phyloP scores from a whole-genome alignment of 2,888 invertebrate species.

The Xestia c-nigrum region DNA sequence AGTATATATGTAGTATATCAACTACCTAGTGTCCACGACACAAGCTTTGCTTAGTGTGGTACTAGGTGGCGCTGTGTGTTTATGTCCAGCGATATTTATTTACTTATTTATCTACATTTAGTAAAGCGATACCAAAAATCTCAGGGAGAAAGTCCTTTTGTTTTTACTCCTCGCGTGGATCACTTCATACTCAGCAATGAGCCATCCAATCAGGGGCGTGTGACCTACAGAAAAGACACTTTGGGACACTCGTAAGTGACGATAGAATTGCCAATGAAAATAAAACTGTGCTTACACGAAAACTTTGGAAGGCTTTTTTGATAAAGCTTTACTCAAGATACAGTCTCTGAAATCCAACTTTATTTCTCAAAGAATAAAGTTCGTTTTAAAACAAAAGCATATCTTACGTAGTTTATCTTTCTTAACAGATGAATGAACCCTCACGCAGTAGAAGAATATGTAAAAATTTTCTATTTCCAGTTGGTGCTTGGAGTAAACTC shows the following conservation, averaged over 20 bases:
- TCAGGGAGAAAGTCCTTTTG: neutral
- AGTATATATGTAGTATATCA: too few species aligned
- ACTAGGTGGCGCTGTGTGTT: too few species aligned
- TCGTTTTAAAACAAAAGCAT: conserved; percentile 57
- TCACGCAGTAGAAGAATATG: conserved; percentile 78
- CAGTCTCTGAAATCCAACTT: conserved; percentile 45
- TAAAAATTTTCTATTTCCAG: conserved; percentile 70
- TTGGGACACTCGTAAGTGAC: conserved; percentile 44
- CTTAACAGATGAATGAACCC: conserved; percentile 83
- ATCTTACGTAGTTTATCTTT: conserved; percentile 78
- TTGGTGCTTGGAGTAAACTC: conserved; percentile 67
- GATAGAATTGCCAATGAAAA: conserved; percentile 61
- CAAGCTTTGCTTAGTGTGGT: too few species aligned
- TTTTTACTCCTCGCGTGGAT: neutral
- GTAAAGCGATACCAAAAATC: neutral
- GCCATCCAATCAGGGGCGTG: conserved; percentile 20
- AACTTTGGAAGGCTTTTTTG: conserved; percentile 46
- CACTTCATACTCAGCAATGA: neutral
- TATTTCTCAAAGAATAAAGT: conserved; percentile 46
- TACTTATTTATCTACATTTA: too few species aligned
- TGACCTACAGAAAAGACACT: conserved; percentile 42
- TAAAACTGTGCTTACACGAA: conserved; percentile 50
- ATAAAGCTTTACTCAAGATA: conserved; percentile 55
- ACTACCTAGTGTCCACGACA: too few species aligned
- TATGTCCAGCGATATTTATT: too few species aligned